These are phyloP conservation scores for Cistogaster globosa DNA, from an alignment of 2,888 invertebrate species.

Conservation along the genomic window DNA sequence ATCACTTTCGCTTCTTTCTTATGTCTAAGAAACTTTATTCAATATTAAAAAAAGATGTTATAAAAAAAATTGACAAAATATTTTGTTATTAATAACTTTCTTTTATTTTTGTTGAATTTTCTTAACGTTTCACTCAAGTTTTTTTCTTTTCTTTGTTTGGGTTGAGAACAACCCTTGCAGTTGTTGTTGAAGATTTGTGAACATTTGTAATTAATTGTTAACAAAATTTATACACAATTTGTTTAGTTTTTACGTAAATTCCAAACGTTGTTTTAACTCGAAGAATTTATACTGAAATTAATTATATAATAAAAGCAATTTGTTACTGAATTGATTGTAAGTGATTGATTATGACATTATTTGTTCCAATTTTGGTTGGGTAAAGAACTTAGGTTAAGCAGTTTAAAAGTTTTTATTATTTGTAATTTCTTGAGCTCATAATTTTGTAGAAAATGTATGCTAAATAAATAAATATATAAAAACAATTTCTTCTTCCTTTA, in stretches of 20 bases:
- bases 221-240: constrained; percentile 22
- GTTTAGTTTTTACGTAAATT: neutral
- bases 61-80: constrained; percentile 40
- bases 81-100: constrained; percentile 48
- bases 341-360: neutral
- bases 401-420: too few species aligned
- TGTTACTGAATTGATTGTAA: constrained; percentile 1
- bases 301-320: constrained; percentile 1
- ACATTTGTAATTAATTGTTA: constrained; percentile 45
- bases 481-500: too few species aligned
- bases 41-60: neutral
- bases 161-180: neutral
- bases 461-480: too few species aligned
- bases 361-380: neutral
- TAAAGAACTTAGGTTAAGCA: too few species aligned
- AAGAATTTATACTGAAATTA: constrained; percentile 7
- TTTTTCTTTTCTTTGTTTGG: neutral
- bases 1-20: constrained; percentile 13
- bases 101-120: neutral
- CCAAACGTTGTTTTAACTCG: neutral
- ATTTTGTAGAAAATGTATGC: too few species aligned
- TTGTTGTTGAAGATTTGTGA: constrained; percentile 23
- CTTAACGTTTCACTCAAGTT: constrained; percentile 18
- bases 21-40: neutral
- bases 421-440: too few species aligned